These are phyloP conservation scores for Tineola bisselliella DNA, from an alignment of 2,888 invertebrate genomes.

Conservation along the genomic window DNA sequence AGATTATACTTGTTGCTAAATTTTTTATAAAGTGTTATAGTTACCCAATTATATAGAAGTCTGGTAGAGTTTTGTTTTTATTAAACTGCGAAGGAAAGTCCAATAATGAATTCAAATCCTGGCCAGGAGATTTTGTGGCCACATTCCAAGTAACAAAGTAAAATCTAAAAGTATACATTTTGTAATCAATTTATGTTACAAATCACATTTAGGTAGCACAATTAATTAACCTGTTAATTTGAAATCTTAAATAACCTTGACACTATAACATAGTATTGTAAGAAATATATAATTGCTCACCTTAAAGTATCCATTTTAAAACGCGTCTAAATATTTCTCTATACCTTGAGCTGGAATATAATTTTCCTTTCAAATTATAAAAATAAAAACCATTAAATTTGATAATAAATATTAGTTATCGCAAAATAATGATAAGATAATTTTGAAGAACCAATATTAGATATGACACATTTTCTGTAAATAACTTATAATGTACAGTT, in stretches of 20 bases:
- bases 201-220: not conserved
- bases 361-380: not conserved
- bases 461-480: not conserved
- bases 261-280: not conserved
- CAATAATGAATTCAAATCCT: constrained; percentile 77
- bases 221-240: not conserved
- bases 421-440: not conserved
- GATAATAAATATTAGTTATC: not conserved
- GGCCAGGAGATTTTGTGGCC: constrained; percentile 78
- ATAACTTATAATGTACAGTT: not conserved
- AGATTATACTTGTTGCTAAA: too few relatives aligned
- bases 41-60: constrained; percentile 87
- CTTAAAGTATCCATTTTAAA: constrained; percentile 39
- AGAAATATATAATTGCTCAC: constrained; percentile 22
- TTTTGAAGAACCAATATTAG: not conserved
- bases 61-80: constrained; percentile 74
- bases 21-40: constrained; percentile 21
- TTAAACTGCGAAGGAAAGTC: constrained; percentile 72
- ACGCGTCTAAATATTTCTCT: not conserved
- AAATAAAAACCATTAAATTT: not conserved
- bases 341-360: not conserved
- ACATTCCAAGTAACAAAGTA: constrained; percentile 93
- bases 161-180: constrained; percentile 62
- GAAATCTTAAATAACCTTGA: constrained; percentile 7
- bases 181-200: not conserved